Conservation (phyloP, 1,140 invertebrate genomes). For the Oryctes rhinoceros region DNA sequence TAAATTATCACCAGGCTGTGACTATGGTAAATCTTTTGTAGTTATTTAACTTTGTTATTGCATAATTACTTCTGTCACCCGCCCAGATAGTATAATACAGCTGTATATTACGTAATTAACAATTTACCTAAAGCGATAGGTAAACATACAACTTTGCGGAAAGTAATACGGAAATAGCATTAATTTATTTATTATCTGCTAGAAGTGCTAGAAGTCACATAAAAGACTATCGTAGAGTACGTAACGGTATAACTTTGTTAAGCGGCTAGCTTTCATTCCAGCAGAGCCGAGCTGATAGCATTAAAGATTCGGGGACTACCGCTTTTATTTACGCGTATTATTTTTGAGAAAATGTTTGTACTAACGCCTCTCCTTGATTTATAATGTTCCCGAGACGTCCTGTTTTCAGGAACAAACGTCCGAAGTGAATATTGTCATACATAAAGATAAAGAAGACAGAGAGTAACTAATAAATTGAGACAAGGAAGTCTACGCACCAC, state of each 20-base stretch:
- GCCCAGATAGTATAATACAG: too few relatives aligned
- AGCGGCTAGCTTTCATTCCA: not conserved
- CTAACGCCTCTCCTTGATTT: constrained; percentile 17
- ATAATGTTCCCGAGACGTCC: constrained; percentile 5
- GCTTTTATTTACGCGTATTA: constrained; percentile 27
- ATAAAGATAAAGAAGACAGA: constrained; percentile 30
- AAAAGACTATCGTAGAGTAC: not conserved
- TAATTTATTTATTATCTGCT: not conserved
- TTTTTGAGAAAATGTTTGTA: constrained; percentile 36
- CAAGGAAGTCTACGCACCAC: constrained; percentile 13
- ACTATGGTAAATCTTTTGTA: too few relatives aligned
- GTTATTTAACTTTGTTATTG: too few relatives aligned
- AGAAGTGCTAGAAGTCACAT: not conserved
- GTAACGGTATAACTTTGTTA: constrained; percentile 9
- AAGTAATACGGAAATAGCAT: too few relatives aligned
- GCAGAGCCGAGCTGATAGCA: constrained; percentile 16
- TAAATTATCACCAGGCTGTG: too few relatives aligned
- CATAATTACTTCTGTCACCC: too few relatives aligned
- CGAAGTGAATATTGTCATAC: constrained; percentile 34
- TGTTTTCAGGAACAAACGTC: constrained; percentile 1
- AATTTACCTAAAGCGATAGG: too few relatives aligned
- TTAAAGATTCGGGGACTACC: constrained; percentile 32
- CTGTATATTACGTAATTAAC: too few relatives aligned
- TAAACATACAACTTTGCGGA: too few relatives aligned
- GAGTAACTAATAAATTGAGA: constrained; percentile 37